A percentile compares a stretch with the other conserved stretches of the same genome.
phyloP scores from a whole-genome alignment of 2,797 vertebrate genomes.

The Coracias cyanogaster region DNA sequence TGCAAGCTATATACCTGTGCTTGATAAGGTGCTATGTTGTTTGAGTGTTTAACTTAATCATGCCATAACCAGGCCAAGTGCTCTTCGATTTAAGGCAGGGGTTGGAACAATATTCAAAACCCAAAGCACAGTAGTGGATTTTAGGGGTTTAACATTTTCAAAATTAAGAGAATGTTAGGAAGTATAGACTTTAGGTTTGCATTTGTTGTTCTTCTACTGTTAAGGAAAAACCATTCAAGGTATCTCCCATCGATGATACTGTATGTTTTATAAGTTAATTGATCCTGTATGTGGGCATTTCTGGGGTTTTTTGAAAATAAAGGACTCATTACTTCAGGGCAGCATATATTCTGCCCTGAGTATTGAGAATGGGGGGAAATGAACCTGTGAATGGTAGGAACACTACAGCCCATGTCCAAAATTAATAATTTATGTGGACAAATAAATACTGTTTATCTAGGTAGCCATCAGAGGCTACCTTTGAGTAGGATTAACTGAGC shows the following conservation, averaged over 20 bases:
- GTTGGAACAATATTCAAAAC: not conserved
- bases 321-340: not conserved
- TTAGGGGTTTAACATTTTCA: not conserved
- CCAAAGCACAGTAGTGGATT: not conserved
- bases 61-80: not conserved
- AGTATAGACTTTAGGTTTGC: not conserved
- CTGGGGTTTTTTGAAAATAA: not conserved
- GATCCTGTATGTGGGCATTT: not conserved
- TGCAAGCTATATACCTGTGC: not conserved
- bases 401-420: not conserved
- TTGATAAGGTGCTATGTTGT: not conserved
- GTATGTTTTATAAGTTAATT: not conserved
- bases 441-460: not conserved
- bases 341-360: not conserved
- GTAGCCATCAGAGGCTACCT: not conserved
- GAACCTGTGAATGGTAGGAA: not conserved
- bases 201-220: not conserved
- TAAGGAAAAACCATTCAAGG: not conserved
- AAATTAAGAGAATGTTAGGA: not conserved
- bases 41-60: not conserved
- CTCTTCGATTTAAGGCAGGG: not conserved
- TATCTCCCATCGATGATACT: not conserved
- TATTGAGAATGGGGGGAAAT: not conserved
- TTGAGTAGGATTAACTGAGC: not conserved
- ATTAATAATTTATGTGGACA: not conserved